These are phyloP conservation scores for Lepidocolaptes lacrymiger DNA, from an alignment of 2,797 vertebrate genomes.

Conservation along the genomic window DNA sequence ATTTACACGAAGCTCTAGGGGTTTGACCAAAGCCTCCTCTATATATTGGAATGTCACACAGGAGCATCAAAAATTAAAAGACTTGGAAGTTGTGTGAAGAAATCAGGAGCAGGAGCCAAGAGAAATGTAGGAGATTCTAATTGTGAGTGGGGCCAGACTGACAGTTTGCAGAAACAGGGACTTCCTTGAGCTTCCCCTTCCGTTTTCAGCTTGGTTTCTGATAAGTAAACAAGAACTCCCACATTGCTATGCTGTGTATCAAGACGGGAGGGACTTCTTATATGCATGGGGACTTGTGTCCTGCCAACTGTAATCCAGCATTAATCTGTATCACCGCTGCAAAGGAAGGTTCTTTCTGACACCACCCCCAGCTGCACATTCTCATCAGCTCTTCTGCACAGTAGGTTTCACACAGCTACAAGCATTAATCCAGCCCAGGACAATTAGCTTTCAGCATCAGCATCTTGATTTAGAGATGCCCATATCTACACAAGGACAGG, in stretches of 20 bases:
- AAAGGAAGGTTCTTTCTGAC: background rate
- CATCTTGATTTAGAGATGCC: background rate
- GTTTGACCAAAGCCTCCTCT: background rate
- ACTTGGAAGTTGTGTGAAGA: background rate
- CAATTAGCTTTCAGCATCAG: background rate
- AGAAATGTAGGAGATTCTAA: background rate
- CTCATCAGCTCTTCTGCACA: rapidly evolving
- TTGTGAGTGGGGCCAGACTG: background rate
- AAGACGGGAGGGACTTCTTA: background rate
- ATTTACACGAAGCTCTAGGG: background rate
- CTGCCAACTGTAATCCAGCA: background rate
- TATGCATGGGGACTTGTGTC: rapidly evolving
- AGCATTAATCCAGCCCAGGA: background rate
- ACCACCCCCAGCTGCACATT: background rate
- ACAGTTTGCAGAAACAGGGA: background rate
- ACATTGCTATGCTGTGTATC: background rate
- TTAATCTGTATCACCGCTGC: background rate
- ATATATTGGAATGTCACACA: rapidly evolving
- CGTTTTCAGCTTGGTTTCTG: slow-evolving; percentile 7
- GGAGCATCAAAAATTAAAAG: background rate
- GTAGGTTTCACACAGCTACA: background rate
- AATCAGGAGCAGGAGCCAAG: background rate
- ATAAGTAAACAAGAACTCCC: background rate
- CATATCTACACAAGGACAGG: background rate
- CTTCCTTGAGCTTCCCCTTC: background rate